Conservation (phyloP, 2,797 vertebrate genomes). For the Carapus acus region DNA sequence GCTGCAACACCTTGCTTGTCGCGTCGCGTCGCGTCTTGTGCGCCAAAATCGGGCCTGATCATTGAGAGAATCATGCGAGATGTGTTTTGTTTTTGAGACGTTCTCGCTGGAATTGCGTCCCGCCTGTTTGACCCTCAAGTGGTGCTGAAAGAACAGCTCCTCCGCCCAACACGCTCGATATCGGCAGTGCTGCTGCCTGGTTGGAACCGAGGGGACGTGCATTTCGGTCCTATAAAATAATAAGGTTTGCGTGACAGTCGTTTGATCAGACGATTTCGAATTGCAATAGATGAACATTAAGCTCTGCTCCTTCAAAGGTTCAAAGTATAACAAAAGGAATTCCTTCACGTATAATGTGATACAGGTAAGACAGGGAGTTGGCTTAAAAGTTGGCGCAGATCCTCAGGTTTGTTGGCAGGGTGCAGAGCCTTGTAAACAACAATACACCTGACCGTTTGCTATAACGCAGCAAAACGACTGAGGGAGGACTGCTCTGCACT, state of each 20-base stretch:
- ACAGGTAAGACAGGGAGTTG: background rate
- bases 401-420: background rate
- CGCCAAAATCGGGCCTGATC: constrained; percentile 38
- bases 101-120: constrained; percentile 2
- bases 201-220: too few relatives aligned
- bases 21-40: constrained; percentile 34
- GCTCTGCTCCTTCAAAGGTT: too few relatives aligned
- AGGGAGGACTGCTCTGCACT: too few relatives aligned
- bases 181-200: background rate
- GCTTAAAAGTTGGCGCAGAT: constrained; percentile 1
- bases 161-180: constrained; percentile 10
- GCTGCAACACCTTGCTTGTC: constrained; percentile 23
- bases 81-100: constrained; percentile 22
- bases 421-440: background rate
- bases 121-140: constrained; percentile 41
- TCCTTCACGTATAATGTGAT: background rate
- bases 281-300: too few relatives aligned
- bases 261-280: too few relatives aligned
- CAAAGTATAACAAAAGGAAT: too few relatives aligned
- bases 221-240: too few relatives aligned
- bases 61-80: constrained; percentile 13
- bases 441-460: background rate
- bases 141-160: constrained; percentile 65
- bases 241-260: too few relatives aligned
- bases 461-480: background rate